Percentiles rank a stretch among this genome's conserved stretches.
These are phyloP conservation scores for Heterodera filipjevi DNA, from an alignment of 2,888 invertebrate genomes.

Conservation along the genomic window DNA sequence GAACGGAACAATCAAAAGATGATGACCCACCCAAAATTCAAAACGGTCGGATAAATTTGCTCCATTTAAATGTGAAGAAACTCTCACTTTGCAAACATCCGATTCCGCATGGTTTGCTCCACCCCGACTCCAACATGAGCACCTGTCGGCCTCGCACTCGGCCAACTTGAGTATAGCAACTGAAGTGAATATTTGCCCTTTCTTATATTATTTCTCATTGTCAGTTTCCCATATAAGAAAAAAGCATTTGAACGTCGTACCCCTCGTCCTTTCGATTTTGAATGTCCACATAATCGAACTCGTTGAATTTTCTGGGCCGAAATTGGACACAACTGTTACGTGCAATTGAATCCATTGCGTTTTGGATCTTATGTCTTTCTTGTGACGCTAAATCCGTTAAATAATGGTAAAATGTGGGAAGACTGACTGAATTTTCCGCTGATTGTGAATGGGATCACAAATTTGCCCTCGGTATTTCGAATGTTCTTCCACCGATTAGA, in stretches of 20 bases:
- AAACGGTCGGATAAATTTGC: too few species aligned
- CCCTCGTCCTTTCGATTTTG: slow-evolving; percentile 55
- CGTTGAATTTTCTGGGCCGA: slow-evolving; percentile 20
- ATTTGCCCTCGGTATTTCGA: slow-evolving; percentile 46
- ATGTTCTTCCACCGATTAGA: slow-evolving; percentile 29
- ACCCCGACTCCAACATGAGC: slow-evolving; percentile 61
- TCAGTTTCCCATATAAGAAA: too few species aligned
- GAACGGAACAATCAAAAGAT: background rate
- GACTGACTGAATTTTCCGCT: slow-evolving; percentile 51
- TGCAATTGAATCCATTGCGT: slow-evolving; percentile 54
- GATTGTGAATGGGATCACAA: slow-evolving; percentile 52
- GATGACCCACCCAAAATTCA: too few species aligned
- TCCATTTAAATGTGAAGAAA: background rate
- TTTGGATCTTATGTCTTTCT: slow-evolving; percentile 48
- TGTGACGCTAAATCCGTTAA: slow-evolving; percentile 41
- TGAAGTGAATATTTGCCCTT: slow-evolving; percentile 36
- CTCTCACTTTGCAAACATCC: slow-evolving; percentile 21
- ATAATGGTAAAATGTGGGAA: background rate
- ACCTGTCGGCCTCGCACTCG: slow-evolving; percentile 53
- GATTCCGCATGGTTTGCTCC: slow-evolving; percentile 49
- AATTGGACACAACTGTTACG: slow-evolving; percentile 56
- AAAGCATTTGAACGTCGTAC: slow-evolving; percentile 38
- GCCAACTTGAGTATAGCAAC: slow-evolving; percentile 60
- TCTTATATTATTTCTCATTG: too few species aligned
- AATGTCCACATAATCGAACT: slow-evolving; percentile 53